Evolutionary conservation across 23 tunicate genomes (phyloP).

Genomic region (Ciona savignyi): DNA sequence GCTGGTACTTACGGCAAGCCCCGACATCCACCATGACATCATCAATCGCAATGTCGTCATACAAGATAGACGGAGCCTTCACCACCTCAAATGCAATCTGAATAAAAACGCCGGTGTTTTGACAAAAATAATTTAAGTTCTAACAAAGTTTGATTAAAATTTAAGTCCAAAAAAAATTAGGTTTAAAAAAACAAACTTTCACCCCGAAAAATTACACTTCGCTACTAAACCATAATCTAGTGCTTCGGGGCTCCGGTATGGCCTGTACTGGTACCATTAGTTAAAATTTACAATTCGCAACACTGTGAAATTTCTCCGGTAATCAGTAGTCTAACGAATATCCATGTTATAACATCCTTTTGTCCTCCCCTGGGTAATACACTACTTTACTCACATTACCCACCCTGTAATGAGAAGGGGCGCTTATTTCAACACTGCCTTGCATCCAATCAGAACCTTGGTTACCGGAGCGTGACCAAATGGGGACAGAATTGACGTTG

Average conservation of each 20-base stretch:
- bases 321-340: no score
- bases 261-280: no score
- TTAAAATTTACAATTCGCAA: no score
- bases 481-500: slow-evolving; percentile 25
- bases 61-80: slow-evolving; percentile 1
- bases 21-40: slow-evolving; percentile 43
- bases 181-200: not conserved
- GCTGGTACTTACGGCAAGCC: slow-evolving; percentile 59
- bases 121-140: not conserved
- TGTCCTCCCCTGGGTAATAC: no score
- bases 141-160: not conserved
- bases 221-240: no score
- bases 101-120: not conserved
- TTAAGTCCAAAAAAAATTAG: not conserved
- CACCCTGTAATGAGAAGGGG: slow-evolving; percentile 51
- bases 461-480: slow-evolving; percentile 47
- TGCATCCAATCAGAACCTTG: slow-evolving; percentile 50
- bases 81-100: slow-evolving; percentile 69
- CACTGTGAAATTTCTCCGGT: no score
- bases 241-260: no score
- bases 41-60: slow-evolving; percentile 70
- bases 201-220: no score
- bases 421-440: slow-evolving; percentile 31
- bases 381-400: not conserved
- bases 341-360: no score